Base-by-base conservation (phyloP, 2,888 invertebrate genomes). In the Watsonalla binaria region DNA sequence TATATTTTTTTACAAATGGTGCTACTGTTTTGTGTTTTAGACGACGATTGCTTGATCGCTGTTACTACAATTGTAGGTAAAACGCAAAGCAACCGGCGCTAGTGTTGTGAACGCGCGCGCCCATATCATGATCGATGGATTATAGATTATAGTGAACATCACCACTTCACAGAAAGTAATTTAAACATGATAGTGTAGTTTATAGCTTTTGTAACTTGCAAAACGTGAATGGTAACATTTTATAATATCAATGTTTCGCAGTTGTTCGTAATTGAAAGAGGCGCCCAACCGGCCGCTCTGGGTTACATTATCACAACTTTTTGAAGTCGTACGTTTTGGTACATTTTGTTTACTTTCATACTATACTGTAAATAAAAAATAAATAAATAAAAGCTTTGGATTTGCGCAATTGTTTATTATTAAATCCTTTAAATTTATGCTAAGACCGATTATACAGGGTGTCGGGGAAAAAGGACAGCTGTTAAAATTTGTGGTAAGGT, bases 321-420 rank as follows among this genome's bases (percentile, higher is more conserved):
- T 76, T 82, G 84, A 85, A 84, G 82, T 76, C 81, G 82, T 73
- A 70, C 48, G 71, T 81, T 82, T 88, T 86, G 82, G 84, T 89
- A 88, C 80, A 84, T 83, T 89, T 90, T 90, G 90, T 88, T 90
- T 89, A 90, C 87, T 90, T 90, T 90, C 89, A 86, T 90, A 90
- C 88, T 86, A 82, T 80, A 89, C 85, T 89, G 89, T 89, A 90
- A 87, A 90, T 89, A 90, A 88, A 84, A 64, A 65, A 63, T 37
- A 72, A 75, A 72, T 54, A 63, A 86, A 87, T 86, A 84, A 90
- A 90, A 89, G 90, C 90, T 90, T 90, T 90, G 88, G 86, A 90
- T 87, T 89, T 87, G 84, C 78, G 68, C 52, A 65, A 68, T 70
- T 57, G 72, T 80, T 82, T 80, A 49, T 81, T 80, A 49, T 37